phyloP scores from a whole-genome alignment of 2,888 invertebrate species.

The Esperia sulphurella region DNA sequence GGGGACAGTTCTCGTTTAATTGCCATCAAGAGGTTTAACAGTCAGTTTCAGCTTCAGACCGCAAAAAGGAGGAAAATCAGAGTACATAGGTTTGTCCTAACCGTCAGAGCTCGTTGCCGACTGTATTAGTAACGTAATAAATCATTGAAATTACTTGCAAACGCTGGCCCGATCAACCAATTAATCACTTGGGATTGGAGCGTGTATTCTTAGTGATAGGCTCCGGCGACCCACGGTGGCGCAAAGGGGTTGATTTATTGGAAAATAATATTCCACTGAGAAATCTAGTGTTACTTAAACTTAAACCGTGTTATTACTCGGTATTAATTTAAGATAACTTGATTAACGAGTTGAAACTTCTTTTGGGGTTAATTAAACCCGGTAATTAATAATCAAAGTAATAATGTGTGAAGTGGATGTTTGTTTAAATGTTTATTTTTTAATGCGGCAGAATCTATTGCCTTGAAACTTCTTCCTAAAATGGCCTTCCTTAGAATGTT shows the following conservation, averaged over 20 bases:
- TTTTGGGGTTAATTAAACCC: too few species aligned
- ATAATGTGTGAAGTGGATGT: too few species aligned
- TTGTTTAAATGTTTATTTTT: too few species aligned
- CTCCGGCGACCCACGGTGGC: constrained; percentile 38
- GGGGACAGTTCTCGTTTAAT: too few species aligned
- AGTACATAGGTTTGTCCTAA: neutral
- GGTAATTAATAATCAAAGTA: too few species aligned
- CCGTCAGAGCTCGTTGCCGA: constrained; percentile 8
- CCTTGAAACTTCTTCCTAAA: too few species aligned
- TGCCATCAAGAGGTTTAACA: too few species aligned
- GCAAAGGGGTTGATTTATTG: constrained; percentile 69
- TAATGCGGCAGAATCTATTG: too few species aligned
- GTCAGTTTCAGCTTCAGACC: too few species aligned
- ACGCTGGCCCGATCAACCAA: constrained; percentile 63
- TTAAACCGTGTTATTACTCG: constrained; percentile 4
- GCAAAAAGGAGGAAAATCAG: too few species aligned
- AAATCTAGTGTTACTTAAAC: constrained; percentile 42
- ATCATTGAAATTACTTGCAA: constrained; percentile 68
- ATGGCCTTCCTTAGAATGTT: too few species aligned
- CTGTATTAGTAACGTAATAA: constrained; percentile 39
- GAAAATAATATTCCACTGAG: constrained; percentile 65
- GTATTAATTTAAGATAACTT: neutral
- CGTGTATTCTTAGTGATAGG: constrained; percentile 56
- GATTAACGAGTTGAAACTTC: neutral
- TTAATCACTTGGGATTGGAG: constrained; percentile 68